A percentile compares a stretch with the other conserved stretches of the same genome.
phyloP scores from a whole-genome alignment of 2,113 vertebrate genomes.

The Chamaetylas fuelleborni region DNA sequence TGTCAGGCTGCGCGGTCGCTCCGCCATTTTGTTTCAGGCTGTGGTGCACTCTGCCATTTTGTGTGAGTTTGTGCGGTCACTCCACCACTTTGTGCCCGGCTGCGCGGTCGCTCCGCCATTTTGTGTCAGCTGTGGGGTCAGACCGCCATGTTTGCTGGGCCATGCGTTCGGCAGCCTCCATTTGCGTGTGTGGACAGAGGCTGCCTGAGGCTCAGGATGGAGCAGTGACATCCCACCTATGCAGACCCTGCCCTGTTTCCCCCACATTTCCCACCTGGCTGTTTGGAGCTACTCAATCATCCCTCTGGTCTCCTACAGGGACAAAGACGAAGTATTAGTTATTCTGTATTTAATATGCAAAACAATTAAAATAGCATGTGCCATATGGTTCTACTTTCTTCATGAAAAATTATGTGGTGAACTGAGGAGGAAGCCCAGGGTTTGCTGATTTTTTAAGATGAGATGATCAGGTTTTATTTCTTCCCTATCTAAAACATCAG shows the following conservation, averaged over 20 bases:
- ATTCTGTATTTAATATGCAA: neutral
- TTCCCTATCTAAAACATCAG: neutral
- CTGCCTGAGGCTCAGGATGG: neutral
- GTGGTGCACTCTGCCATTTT: no score
- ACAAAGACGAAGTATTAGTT: neutral
- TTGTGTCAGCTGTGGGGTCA: neutral
- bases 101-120: no score
- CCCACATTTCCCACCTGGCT: neutral
- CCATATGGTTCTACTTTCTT: neutral
- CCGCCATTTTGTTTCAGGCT: no score
- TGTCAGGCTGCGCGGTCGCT: no score
- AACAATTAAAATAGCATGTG: neutral
- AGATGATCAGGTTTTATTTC: neutral
- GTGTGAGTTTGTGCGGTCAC: no score
- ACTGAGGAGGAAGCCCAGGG: neutral
- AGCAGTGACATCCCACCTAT: neutral
- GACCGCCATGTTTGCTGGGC: neutral
- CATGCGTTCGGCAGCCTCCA: fast-evolving
- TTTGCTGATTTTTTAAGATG: neutral
- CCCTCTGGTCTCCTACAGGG: neutral
- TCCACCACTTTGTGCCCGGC: no score
- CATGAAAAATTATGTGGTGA: neutral
- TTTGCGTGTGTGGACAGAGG: neutral
- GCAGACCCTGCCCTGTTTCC: fast-evolving
- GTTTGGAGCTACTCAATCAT: neutral